Evolutionary conservation across 2,888 invertebrate genomes (phyloP).

Genomic region (Ceraclea dissimilis): DNA sequence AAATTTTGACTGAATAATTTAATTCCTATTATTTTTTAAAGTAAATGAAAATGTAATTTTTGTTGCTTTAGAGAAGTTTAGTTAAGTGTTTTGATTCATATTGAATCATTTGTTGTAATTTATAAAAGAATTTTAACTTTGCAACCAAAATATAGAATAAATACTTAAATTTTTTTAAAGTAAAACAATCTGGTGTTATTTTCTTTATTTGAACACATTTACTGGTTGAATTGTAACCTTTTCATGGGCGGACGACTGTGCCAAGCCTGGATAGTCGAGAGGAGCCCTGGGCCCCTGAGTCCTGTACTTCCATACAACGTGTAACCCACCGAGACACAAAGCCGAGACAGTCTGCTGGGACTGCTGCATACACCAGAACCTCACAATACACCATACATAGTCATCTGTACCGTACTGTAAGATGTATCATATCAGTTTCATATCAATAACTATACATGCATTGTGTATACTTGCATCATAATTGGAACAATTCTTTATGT

Average conservation of each 20-base stretch:
- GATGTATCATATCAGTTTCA: no score
- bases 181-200: constrained; percentile 9
- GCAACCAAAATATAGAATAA: neutral
- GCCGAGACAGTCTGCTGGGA: no score
- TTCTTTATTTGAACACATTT: constrained; percentile 12
- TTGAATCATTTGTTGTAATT: constrained; percentile 19
- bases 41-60: constrained; percentile 4
- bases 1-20: constrained; percentile 4
- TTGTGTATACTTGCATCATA: no score
- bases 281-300: neutral
- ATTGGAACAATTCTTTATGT: no score
- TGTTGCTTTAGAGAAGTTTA: constrained; percentile 6
- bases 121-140: neutral
- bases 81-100: constrained; percentile 20
- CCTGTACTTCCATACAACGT: neutral
- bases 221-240: constrained; percentile 13
- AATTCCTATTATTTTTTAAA: neutral
- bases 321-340: no score
- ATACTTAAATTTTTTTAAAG: constrained; percentile 5
- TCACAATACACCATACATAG: no score
- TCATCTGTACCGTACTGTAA: no score
- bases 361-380: no score
- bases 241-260: constrained; percentile 15
- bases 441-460: no score
- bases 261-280: neutral